phyloP scores from a whole-genome alignment of 1,140 invertebrate genomes.

The Zophobas morio region DNA sequence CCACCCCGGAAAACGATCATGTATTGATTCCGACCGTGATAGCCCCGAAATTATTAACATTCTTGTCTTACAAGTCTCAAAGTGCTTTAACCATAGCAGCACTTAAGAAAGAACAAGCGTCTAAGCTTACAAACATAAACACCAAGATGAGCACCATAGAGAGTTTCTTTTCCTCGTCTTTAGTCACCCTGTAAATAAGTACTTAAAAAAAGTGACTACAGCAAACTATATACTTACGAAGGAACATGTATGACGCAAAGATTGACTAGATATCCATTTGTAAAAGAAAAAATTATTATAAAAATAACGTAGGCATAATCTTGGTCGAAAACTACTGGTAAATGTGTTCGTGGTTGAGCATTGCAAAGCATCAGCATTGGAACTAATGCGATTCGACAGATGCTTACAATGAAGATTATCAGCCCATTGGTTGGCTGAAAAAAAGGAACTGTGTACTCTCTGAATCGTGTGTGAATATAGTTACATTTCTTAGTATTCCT shows the following conservation, averaged over 20 bases:
- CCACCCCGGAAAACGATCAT: too few relatives aligned
- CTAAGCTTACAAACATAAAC: too few relatives aligned
- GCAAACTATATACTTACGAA: conserved; percentile 39
- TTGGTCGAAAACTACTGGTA: conserved; percentile 25
- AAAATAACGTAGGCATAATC: conserved; percentile 36
- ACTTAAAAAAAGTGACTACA: background rate
- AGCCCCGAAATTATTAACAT: too few relatives aligned
- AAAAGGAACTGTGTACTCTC: background rate
- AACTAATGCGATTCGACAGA: conserved; percentile 1
- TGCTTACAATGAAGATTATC: background rate
- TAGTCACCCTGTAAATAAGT: conserved; percentile 30
- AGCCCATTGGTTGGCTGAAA: conserved; percentile 10
- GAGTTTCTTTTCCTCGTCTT: background rate
- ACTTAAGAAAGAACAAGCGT: too few relatives aligned
- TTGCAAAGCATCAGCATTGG: conserved; percentile 37
- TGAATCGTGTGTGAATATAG: background rate
- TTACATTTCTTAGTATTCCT: conserved; percentile 14
- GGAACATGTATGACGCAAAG: conserved; percentile 27
- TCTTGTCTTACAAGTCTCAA: background rate
- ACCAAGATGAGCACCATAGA: too few relatives aligned
- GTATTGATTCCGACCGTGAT: too few relatives aligned
- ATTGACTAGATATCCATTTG: conserved; percentile 47
- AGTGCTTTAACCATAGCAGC: background rate
- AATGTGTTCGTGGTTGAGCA: conserved; percentile 22
- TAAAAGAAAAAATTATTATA: conserved; percentile 38